Evolutionary conservation across 1,140 invertebrate genomes (phyloP).

Genomic region (Meloidogyne exigua): DNA sequence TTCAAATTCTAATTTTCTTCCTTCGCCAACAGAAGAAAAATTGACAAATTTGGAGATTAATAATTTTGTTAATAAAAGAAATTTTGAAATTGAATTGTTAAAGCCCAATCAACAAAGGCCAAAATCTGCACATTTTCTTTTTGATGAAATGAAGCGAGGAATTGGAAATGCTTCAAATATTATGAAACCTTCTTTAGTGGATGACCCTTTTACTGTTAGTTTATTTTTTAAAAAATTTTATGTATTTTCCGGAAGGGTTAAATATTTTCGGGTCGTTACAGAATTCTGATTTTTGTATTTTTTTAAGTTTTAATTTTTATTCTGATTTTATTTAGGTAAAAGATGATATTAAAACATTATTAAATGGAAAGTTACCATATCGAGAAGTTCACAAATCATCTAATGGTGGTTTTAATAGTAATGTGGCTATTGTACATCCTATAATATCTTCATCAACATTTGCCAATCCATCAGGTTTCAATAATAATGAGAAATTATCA

Average conservation of each 20-base stretch:
- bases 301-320: background rate
- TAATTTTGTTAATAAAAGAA: background rate
- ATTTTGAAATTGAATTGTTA: too few species aligned
- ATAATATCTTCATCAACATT: conserved; percentile 1
- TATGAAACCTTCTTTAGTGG: background rate
- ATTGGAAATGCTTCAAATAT: background rate
- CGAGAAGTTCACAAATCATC: conserved; percentile 18
- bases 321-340: conserved; percentile 25
- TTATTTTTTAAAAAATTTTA: background rate
- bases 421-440: conserved; percentile 27
- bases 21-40: background rate
- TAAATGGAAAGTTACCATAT: conserved; percentile 16
- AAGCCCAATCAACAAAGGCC: conserved; percentile 9
- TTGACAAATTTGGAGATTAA: background rate
- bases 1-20: background rate
- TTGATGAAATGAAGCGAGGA: background rate
- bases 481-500: too few species aligned
- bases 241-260: background rate
- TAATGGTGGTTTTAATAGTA: conserved; percentile 7
- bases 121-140: conserved; percentile 15
- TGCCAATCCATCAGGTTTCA: background rate
- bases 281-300: too few species aligned
- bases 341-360: conserved; percentile 28
- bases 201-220: background rate
- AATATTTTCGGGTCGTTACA: background rate